Evolutionary conservation across 1,140 invertebrate genomes (phyloP).

Genomic region (Orchesella cincta): DNA sequence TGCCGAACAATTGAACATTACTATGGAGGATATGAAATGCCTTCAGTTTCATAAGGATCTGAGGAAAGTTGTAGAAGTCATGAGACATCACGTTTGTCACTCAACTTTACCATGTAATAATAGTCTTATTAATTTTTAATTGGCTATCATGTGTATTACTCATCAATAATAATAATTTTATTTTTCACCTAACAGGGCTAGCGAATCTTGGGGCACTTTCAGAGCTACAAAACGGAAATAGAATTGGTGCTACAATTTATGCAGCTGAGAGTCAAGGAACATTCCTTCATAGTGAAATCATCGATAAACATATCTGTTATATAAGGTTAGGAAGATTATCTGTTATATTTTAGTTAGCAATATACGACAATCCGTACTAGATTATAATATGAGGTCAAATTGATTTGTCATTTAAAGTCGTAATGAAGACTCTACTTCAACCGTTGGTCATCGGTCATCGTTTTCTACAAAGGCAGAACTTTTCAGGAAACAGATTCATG

Average conservation of each 20-base stretch:
- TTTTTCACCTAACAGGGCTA: background rate
- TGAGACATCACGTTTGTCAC: background rate
- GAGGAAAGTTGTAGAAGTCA: background rate
- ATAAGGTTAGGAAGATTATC: background rate
- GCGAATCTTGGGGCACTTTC: background rate
- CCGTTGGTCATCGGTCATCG: background rate
- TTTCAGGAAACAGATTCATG: slow-evolving; percentile 6
- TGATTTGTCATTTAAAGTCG: background rate
- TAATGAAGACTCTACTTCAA: background rate
- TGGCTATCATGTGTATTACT: background rate
- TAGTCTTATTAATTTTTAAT: background rate
- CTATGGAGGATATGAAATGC: background rate
- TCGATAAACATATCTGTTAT: slow-evolving; percentile 20
- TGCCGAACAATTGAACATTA: background rate
- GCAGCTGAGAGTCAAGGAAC: background rate
- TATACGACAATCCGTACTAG: background rate
- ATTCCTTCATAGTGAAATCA: slow-evolving; percentile 21
- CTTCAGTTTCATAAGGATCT: slow-evolving; percentile 2
- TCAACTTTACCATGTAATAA: slow-evolving; percentile 9
- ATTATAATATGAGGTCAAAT: background rate
- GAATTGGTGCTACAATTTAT: background rate
- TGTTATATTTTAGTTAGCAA: background rate
- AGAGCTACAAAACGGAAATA: background rate
- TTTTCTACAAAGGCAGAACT: slow-evolving; percentile 11
- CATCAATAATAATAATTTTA: background rate